These are phyloP conservation scores for Apotomis capreana DNA, from an alignment of 2,888 invertebrate species.

Conservation along the genomic window DNA sequence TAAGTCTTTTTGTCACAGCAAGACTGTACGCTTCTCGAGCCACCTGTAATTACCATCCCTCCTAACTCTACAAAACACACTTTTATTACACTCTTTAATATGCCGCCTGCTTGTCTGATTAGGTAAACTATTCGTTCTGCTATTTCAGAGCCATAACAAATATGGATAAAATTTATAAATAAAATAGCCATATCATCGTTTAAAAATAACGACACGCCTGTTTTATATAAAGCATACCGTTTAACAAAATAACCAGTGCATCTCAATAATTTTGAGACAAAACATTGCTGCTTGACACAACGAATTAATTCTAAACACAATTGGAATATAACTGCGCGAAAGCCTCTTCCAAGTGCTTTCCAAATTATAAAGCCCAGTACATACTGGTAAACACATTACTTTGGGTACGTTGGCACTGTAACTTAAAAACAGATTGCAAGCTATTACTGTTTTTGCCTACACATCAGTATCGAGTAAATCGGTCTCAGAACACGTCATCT, in stretches of 20 bases:
- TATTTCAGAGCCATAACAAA: neutral
- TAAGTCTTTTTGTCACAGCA: conserved; percentile 23
- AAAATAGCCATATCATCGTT: no score
- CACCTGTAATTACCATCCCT: conserved; percentile 59
- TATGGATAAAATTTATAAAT: neutral
- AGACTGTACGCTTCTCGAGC: conserved; percentile 54
- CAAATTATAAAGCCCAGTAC: neutral
- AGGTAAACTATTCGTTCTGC: conserved; percentile 1
- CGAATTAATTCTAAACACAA: no score
- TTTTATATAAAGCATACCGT: no score
- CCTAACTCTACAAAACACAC: conserved; percentile 30
- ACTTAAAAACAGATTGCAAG: no score
- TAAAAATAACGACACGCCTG: no score
- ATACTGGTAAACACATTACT: neutral
- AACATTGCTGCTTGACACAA: no score
- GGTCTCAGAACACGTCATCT: no score
- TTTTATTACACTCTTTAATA: conserved; percentile 14
- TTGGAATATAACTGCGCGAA: neutral
- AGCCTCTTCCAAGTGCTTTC: neutral
- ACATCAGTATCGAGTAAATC: no score
- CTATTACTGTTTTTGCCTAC: no score
- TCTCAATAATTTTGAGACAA: no score
- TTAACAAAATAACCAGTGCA: no score
- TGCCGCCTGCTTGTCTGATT: conserved; percentile 14
- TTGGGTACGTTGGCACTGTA: neutral